These are phyloP conservation scores for Acanthornis magna DNA, from an alignment of 2,797 vertebrate species.

Conservation along the genomic window DNA sequence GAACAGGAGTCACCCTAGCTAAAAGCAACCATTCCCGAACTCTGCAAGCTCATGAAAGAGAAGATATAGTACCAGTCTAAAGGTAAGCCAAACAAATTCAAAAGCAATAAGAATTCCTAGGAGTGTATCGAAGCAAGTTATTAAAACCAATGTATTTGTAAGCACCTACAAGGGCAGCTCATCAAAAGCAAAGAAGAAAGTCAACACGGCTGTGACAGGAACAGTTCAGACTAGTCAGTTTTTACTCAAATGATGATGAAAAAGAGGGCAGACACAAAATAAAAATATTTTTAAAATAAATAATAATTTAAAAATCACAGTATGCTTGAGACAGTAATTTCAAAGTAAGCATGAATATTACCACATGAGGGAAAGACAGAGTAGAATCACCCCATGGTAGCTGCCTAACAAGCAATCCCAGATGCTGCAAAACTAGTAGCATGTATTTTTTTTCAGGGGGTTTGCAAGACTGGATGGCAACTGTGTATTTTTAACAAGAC, in stretches of 20 bases:
- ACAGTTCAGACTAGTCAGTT: neutral
- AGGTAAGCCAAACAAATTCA: neutral
- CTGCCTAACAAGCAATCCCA: neutral
- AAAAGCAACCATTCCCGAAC: neutral
- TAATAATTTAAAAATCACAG: neutral
- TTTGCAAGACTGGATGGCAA: neutral
- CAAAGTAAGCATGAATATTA: neutral
- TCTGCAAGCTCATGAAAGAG: neutral
- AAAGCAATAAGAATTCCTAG: neutral
- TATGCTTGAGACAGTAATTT: neutral
- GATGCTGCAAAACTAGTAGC: neutral
- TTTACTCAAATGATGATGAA: neutral
- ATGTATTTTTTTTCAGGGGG: neutral
- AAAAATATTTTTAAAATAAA: too few species aligned
- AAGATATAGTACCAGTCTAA: neutral
- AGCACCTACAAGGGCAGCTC: neutral
- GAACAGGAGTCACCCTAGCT: neutral
- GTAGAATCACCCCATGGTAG: neutral
- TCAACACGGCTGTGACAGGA: neutral
- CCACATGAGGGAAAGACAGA: rapidly evolving
- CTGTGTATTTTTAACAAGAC: neutral
- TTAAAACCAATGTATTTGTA: neutral
- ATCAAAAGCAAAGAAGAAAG: neutral
- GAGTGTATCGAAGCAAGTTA: neutral
- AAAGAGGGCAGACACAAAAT: neutral